Evolutionary conservation across 1,140 invertebrate species (phyloP), one percentile per base, ranked within the genome.

Genomic region (Zaprionus ornatus): DNA sequence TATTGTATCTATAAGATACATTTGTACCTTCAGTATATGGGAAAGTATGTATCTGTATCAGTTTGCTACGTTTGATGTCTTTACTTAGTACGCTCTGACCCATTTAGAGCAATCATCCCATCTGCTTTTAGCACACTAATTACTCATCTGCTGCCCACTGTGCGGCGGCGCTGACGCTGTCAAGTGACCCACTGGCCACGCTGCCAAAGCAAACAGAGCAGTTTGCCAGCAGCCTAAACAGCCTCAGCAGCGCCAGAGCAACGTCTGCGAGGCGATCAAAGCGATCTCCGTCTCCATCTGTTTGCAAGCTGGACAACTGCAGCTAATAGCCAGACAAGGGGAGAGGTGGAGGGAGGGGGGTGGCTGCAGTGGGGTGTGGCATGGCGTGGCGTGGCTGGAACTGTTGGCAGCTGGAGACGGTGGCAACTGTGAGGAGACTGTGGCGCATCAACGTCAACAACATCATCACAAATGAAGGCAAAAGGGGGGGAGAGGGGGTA

Each of bases 371-470:
- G 32, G 70, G 55, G 45, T 27, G 61, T 15, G 48, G 59, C 37
- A 37, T 32, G 29, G 27, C 27, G 61, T 15, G 45, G 40, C 40
- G 15, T 42, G 40, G 40, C 40, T 17, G 40, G 6, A 45, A 17
- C n/a, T 17, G 40, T 45, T 45, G 40, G 40, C 40, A 45, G 40
- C 17, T 45, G 40, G 40, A 45, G 40, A 45, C 40, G 15, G 40
- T 27, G 56, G 57, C 23, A 19, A 50, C 21, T 55, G 52, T 37
- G 61, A 19, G 12, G 70, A 42, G 68, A 71, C 83, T 87, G 83
- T 56, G 80, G 77, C 84, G 67, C 83, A 87, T 87, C 83, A 88
- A 88, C 83, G 80, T 90, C 84, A 84, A 81, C 84, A 80, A 78
- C 84, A 83, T 73, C 71, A 79, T 83, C 77, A 73, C 65, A 66